A percentile compares a stretch with the other conserved stretches of the same genome.
phyloP scores from a whole-genome alignment of 2,113 vertebrate species.

The Sorex fumeus region DNA sequence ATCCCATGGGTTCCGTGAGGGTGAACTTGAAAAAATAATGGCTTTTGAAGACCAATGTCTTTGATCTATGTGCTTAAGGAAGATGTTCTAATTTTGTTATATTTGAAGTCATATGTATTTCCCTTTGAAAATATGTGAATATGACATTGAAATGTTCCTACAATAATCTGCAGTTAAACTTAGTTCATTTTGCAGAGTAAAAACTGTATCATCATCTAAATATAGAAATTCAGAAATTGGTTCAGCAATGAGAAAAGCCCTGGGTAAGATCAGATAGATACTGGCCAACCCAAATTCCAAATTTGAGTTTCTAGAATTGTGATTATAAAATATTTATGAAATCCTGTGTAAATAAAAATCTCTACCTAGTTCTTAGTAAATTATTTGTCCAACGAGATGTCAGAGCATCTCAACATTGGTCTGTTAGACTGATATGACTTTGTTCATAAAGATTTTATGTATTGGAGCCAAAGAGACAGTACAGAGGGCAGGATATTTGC shows the following conservation, averaged over 20 bases:
- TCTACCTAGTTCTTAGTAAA: background rate
- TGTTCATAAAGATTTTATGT: background rate
- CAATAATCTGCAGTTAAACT: background rate
- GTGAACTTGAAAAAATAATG: background rate
- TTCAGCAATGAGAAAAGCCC: background rate
- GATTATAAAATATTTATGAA: constrained; percentile 10
- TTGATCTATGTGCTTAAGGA: background rate
- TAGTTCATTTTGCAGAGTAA: background rate
- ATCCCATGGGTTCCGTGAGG: constrained; percentile 43
- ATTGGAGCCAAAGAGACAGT: no score
- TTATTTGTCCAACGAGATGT: background rate
- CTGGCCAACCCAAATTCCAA: no score
- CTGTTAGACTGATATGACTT: background rate
- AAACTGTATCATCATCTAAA: background rate
- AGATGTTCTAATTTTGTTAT: background rate
- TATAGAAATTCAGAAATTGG: background rate
- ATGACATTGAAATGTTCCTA: background rate
- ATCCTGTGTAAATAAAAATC: background rate
- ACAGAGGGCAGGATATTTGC: no score
- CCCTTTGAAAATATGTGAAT: background rate
- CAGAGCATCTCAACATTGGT: background rate
- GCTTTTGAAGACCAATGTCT: background rate
- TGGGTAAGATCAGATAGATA: background rate
- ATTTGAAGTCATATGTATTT: constrained; percentile 30
- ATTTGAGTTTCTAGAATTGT: background rate